phyloP scores from a whole-genome alignment of 2,113 vertebrate species.

The Budorcas taxicolor region DNA sequence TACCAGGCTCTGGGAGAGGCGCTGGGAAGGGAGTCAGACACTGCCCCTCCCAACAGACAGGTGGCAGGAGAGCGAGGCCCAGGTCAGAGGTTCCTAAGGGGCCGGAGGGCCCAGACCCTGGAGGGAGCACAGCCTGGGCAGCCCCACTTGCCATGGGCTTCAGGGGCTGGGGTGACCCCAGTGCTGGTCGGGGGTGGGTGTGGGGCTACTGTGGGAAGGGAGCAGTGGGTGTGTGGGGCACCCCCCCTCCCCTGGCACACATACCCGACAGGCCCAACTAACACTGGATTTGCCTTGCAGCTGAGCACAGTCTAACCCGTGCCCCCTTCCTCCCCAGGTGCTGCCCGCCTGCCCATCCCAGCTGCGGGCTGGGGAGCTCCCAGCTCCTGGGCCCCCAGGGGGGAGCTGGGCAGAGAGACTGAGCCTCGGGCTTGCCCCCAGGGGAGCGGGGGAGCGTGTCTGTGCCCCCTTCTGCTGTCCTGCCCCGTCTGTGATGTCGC shows the following conservation, averaged over 20 bases:
- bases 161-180: slow-evolving; percentile 53
- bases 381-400: not conserved
- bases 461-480: slow-evolving; percentile 48
- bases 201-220: not conserved
- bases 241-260: not conserved
- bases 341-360: not conserved
- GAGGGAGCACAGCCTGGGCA: not conserved
- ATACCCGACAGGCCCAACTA: slow-evolving; percentile 49
- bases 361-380: slow-evolving; percentile 23
- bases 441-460: slow-evolving; percentile 16
- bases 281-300: slow-evolving; percentile 76
- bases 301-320: slow-evolving; percentile 65
- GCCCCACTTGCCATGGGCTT: not conserved
- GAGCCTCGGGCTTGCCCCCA: not conserved
- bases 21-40: not conserved
- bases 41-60: not conserved
- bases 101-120: not conserved
- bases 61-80: not conserved
- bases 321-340: slow-evolving; percentile 75
- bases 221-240: not conserved
- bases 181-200: slow-evolving; percentile 60
- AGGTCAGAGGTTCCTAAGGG: not conserved
- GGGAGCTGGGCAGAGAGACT: not conserved
- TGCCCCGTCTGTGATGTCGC: slow-evolving; percentile 44
- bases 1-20: slow-evolving; percentile 26